Evolutionary conservation across 2,113 vertebrate species (phyloP).

Genomic region (Tautogolabrus adspersus): DNA sequence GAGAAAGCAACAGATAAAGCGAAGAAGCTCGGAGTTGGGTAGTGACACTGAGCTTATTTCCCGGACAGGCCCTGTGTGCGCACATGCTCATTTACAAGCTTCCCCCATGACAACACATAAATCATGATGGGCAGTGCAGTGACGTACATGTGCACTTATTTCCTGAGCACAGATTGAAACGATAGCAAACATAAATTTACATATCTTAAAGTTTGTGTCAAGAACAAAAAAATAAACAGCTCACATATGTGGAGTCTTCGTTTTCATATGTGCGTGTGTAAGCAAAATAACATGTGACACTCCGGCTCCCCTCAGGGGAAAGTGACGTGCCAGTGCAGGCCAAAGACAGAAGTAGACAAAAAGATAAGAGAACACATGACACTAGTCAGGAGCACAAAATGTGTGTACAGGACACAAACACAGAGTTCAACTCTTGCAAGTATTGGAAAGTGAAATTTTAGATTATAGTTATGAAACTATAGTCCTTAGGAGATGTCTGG

Average conservation of each 20-base stretch:
- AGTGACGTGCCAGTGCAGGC: neutral
- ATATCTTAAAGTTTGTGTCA: neutral
- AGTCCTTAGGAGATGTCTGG: neutral
- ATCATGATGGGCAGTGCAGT: conserved; percentile 15
- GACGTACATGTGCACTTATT: conserved; percentile 12
- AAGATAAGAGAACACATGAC: conserved; percentile 8
- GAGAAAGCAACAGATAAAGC: conserved; percentile 41
- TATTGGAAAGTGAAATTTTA: neutral
- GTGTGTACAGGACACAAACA: neutral
- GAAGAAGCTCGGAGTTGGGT: conserved; percentile 13
- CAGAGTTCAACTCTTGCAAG: neutral
- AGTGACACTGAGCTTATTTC: conserved; percentile 58
- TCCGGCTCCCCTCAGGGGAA: neutral
- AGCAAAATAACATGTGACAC: conserved; percentile 8
- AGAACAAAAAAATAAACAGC: neutral
- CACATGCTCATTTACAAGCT: conserved; percentile 33
- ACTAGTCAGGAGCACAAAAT: neutral
- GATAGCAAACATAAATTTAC: conserved; percentile 2
- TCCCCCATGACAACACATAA: conserved; percentile 28
- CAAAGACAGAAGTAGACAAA: conserved; percentile 4
- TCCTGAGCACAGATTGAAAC: conserved; percentile 8
- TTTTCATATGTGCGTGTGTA: neutral
- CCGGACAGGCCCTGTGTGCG: neutral
- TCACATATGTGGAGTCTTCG: conserved; percentile 2
- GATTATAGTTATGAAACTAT: neutral